These are phyloP conservation scores for Enchytraeus crypticus DNA, from an alignment of 2,888 invertebrate genomes.

Conservation along the genomic window DNA sequence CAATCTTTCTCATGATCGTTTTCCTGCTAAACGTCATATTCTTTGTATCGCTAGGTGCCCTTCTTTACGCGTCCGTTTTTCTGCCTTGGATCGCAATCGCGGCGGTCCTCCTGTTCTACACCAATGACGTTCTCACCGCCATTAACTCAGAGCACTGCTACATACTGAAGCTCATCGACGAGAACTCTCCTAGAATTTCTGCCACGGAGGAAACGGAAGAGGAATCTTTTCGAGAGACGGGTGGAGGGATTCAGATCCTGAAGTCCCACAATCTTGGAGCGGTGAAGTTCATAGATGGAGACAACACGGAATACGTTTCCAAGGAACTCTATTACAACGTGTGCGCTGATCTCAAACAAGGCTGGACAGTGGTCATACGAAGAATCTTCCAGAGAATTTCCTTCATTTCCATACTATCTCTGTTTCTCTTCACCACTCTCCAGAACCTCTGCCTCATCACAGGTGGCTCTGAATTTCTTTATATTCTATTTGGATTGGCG, in stretches of 20 bases:
- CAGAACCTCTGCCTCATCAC: constrained; percentile 17
- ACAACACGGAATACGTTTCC: constrained; percentile 29
- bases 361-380: constrained; percentile 23
- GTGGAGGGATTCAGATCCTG: constrained; percentile 23
- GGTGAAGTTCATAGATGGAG: constrained; percentile 31
- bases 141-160: constrained; percentile 23
- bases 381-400: constrained; percentile 16
- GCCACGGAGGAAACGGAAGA: constrained; percentile 27
- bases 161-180: constrained; percentile 29
- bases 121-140: constrained; percentile 22
- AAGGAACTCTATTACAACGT: constrained; percentile 31
- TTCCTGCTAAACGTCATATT: constrained; percentile 25
- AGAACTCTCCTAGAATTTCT: constrained; percentile 29
- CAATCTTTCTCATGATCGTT: constrained; percentile 23
- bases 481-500: constrained; percentile 10
- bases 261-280: constrained; percentile 30
- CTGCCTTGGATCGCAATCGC: constrained; percentile 24
- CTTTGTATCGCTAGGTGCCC: constrained; percentile 21
- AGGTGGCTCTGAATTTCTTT: constrained; percentile 16
- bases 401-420: constrained; percentile 17
- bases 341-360: constrained; percentile 25
- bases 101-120: constrained; percentile 19
- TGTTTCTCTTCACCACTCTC: constrained; percentile 21
- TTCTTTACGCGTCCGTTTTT: constrained; percentile 20
- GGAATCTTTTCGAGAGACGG: constrained; percentile 16